phyloP scores from a whole-genome alignment of 1,140 invertebrate species.

The Acromyrmex charruanus region DNA sequence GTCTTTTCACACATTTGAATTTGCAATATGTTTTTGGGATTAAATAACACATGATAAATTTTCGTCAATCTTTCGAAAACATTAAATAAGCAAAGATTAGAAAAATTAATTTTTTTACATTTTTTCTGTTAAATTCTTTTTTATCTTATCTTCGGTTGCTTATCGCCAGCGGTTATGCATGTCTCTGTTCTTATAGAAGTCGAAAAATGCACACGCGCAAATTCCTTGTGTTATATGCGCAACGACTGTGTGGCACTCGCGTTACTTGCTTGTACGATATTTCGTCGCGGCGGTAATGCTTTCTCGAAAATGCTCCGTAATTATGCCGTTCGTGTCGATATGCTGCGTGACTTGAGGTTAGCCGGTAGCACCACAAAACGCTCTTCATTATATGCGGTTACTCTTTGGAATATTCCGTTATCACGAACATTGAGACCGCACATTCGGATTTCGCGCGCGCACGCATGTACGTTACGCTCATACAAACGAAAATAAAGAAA shows the following conservation, averaged over 20 bases:
- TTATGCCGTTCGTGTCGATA: conserved; percentile 74
- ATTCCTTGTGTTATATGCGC: conserved; percentile 9
- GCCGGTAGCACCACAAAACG: conserved; percentile 66
- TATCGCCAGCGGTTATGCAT: not conserved
- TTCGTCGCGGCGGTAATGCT: conserved; percentile 26
- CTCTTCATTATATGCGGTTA: conserved; percentile 70
- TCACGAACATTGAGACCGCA: conserved; percentile 63
- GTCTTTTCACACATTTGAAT: too few relatives aligned
- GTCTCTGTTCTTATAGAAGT: not conserved
- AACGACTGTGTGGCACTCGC: not conserved
- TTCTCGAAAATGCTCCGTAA: conserved; percentile 62
- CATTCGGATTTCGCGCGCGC: conserved; percentile 20
- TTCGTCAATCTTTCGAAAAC: not conserved
- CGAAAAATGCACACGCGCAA: conserved; percentile 16
- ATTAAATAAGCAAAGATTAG: not conserved
- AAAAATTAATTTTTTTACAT: not conserved
- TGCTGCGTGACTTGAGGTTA: conserved; percentile 73
- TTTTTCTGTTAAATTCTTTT: too few relatives aligned
- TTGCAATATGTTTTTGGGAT: not conserved
- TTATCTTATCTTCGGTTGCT: not conserved
- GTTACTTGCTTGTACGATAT: not conserved
- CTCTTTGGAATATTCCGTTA: conserved; percentile 49
- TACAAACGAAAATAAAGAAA: conserved; percentile 14
- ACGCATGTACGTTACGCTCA: conserved; percentile 2
- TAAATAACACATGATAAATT: not conserved